phyloP scores from a whole-genome alignment of 2,113 vertebrate species.

The Eidolon helvum region DNA sequence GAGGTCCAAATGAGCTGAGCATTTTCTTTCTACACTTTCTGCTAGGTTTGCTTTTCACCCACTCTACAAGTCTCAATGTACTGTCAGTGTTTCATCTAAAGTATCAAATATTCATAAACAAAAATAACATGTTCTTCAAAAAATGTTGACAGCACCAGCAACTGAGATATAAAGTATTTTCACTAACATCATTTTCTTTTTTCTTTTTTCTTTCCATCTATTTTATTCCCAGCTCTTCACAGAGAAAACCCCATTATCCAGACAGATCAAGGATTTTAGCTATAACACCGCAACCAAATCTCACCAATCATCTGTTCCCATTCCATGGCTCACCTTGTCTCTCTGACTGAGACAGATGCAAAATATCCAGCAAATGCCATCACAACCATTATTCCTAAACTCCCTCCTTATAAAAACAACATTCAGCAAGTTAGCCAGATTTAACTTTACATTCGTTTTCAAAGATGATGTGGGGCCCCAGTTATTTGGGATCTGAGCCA shows the following conservation, averaged over 20 bases:
- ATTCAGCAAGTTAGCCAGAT: no score
- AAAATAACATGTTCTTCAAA: slow-evolving; percentile 35
- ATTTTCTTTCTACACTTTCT: not conserved
- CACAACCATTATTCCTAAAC: not conserved
- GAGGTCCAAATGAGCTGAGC: not conserved
- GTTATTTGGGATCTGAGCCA: not conserved
- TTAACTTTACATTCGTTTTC: not conserved
- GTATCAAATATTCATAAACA: slow-evolving; percentile 57
- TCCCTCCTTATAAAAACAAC: not conserved
- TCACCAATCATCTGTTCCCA: not conserved
- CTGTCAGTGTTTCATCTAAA: slow-evolving; percentile 25
- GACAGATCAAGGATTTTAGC: not conserved
- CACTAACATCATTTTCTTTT: not conserved
- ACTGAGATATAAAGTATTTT: not conserved
- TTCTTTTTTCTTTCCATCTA: not conserved
- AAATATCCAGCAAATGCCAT: not conserved
- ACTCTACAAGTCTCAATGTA: not conserved
- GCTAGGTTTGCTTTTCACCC: not conserved
- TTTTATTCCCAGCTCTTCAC: not conserved
- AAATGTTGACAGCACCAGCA: not conserved
- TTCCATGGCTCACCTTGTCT: not conserved
- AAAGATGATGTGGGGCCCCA: not conserved
- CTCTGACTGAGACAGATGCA: not conserved
- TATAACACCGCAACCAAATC: not conserved
- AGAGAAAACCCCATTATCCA: not conserved